These are phyloP conservation scores for Campoletis raptor DNA, from an alignment of 2,888 invertebrate species.

Conservation along the genomic window DNA sequence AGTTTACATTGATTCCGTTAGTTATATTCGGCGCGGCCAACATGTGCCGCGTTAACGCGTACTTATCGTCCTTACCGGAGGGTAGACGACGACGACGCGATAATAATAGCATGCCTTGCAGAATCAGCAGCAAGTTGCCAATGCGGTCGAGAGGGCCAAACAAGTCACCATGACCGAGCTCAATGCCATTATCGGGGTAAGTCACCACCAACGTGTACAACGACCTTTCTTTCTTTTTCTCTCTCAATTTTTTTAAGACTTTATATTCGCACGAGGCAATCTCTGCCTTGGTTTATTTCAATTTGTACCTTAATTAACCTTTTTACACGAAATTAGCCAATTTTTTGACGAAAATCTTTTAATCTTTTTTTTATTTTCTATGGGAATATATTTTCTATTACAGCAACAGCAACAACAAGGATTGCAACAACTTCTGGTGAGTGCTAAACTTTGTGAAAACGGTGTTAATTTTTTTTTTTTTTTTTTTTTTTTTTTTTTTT, in stretches of 20 bases:
- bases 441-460: conserved; percentile 83
- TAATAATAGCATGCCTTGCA: conserved; percentile 86
- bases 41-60: conserved; percentile 72
- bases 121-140: conserved; percentile 98
- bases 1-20: conserved; percentile 80
- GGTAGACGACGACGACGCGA: conserved; percentile 82
- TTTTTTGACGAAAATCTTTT: no score
- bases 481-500: neutral
- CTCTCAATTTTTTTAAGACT: neutral
- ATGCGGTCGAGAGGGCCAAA: conserved; percentile 98
- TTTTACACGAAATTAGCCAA: no score
- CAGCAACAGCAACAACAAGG: conserved; percentile 97
- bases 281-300: no score
- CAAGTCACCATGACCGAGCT: conserved; percentile 99
- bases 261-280: neutral
- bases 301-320: no score
- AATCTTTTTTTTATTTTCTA: neutral
- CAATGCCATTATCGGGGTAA: conserved; percentile 98
- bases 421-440: conserved; percentile 96
- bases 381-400: conserved; percentile 81
- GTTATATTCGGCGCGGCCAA: conserved; percentile 76
- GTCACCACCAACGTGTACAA: conserved; percentile 83
- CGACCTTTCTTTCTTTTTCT: conserved; percentile 29
- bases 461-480: neutral
- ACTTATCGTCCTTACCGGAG: conserved; percentile 75